Evolutionary conservation across 2,113 vertebrate genomes (phyloP).

Genomic region (Peromyscus californicus): DNA sequence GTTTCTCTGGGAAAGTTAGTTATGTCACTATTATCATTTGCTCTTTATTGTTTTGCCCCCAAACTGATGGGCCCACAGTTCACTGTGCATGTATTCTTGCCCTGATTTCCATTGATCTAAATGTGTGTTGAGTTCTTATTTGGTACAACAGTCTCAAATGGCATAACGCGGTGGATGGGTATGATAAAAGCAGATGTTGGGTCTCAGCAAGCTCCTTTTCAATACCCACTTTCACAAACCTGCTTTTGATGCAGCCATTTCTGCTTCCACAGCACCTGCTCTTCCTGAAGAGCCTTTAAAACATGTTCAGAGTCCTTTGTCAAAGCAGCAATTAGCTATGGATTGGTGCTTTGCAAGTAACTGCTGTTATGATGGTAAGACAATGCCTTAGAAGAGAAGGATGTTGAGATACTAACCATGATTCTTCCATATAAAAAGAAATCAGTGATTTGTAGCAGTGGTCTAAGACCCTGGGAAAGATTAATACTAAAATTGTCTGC

Average conservation of each 20-base stretch:
- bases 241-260: not conserved
- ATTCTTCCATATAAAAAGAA: not conserved
- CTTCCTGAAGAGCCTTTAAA: not conserved
- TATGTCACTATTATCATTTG: not conserved
- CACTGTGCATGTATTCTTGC: not conserved
- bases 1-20: slow-evolving; percentile 10
- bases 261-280: not conserved
- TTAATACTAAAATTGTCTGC: not conserved
- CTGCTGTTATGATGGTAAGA: not conserved
- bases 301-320: not conserved
- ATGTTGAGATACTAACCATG: not conserved
- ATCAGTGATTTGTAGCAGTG: not conserved
- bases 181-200: not conserved
- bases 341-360: not conserved
- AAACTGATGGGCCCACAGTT: not conserved
- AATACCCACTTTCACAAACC: not conserved
- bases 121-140: not conserved
- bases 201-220: not conserved
- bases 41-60: not conserved
- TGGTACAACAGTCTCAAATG: not conserved
- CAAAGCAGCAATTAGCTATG: not conserved
- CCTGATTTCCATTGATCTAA: not conserved
- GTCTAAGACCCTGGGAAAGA: not conserved
- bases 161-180: rapidly evolving
- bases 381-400: not conserved